Base-by-base conservation (phyloP, 2,888 invertebrate genomes). In the Diarsia brunnea region DNA sequence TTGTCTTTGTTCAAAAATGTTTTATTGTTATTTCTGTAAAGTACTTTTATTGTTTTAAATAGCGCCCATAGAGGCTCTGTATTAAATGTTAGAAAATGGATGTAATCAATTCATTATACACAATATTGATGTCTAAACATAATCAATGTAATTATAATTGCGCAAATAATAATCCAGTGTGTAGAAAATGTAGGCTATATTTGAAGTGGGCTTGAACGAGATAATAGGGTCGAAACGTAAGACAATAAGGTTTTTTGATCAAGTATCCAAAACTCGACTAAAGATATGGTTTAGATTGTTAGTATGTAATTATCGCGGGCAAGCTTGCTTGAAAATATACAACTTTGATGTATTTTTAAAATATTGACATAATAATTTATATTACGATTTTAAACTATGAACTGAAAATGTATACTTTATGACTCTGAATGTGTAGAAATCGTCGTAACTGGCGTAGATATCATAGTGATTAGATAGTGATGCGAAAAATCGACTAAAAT, bases 401-500 rank as follows among this genome's bases (percentile, higher is more conserved):
- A 78, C 51, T 79, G 47, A 51, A 64, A 49, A 64, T 84, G 58
- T 69, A 58, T 66, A 67, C 43, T 72, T 73, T 58, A 43, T 72
- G 63, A 47, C 24, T 74, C 51, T 84, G 63, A 58, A 80, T 80
- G 80, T 82, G 64, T 76, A 73, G 67, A 82, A 31, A 64, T 69
- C 2, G 64, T 49, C 31, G 16, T 66, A 63, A 63, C n/a, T 68
- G 55, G 12, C 63, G 49, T 53, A 14, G 24, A 61, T 63, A 45
- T 64, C 7, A 24, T 70, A 55, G 38, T 31, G 31, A 63, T 53
- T 11, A 53, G 24, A 64, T 60, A 68, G 68, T 55, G 38, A 67
- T 81, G 70, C 76, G 78, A 70, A 73, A 63, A 77, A 73, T 80
- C 38, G 68, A 76, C 45, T 79, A 38, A 64, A 55, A 55, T 65